phyloP scores from a whole-genome alignment of 2,113 vertebrate species.

The Nothoprocta perdicaria region DNA sequence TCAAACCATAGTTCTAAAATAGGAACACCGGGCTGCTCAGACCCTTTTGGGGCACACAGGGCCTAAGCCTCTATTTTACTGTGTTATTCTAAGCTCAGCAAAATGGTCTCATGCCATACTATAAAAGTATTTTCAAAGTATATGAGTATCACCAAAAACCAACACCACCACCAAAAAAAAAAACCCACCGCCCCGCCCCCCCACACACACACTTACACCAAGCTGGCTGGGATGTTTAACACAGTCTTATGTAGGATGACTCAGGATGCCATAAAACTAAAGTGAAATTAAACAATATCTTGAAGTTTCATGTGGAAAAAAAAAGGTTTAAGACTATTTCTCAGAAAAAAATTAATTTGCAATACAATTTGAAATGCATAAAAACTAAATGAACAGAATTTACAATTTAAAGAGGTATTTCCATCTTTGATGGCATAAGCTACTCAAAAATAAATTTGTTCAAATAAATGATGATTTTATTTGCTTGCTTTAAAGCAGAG shows the following conservation, averaged over 20 bases:
- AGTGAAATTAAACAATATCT: conserved; percentile 14
- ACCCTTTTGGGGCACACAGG: not conserved
- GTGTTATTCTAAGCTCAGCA: not conserved
- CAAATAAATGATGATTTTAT: not conserved
- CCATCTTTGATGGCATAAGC: not conserved
- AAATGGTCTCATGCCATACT: not conserved
- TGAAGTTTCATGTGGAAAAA: not conserved
- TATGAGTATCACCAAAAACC: not conserved
- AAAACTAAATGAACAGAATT: not conserved
- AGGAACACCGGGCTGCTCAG: not conserved
- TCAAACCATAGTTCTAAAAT: not conserved
- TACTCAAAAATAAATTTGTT: not conserved
- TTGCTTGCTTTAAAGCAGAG: not conserved
- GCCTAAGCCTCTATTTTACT: not conserved
- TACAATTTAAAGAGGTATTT: conserved; percentile 2
- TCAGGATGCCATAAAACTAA: conserved; percentile 4
- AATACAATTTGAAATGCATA: not conserved
- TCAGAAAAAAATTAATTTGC: conserved; percentile 33
- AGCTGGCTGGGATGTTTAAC: not conserved
- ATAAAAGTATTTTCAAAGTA: not conserved
- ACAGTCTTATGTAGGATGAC: not conserved
- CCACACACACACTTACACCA: not conserved
- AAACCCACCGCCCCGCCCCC: no score
- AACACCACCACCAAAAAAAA: no score
- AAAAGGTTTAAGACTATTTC: not conserved